Evolutionary conservation across 2,797 vertebrate species (phyloP).

Genomic region (Caiman crocodilus): DNA sequence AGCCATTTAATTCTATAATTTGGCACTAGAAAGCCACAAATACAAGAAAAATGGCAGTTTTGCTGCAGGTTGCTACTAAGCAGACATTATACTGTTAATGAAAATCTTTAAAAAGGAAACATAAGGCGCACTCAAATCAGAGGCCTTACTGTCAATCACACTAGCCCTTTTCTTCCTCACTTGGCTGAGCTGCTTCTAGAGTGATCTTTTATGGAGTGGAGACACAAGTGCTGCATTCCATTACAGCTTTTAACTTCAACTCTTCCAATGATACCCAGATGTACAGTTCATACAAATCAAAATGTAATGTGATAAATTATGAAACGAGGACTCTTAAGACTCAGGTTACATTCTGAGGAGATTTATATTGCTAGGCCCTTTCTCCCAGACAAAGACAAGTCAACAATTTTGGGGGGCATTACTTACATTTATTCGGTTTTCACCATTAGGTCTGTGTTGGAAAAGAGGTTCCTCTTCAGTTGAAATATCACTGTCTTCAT

Average conservation of each 20-base stretch:
- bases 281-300: not conserved
- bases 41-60: not conserved
- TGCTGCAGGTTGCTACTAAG: slow-evolving; percentile 8
- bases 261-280: not conserved
- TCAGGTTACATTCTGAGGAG: not conserved
- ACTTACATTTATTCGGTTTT: slow-evolving; percentile 7
- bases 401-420: not conserved
- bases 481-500: slow-evolving; percentile 20
- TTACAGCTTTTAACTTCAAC: not conserved
- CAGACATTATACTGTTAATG: slow-evolving; percentile 40
- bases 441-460: slow-evolving; percentile 8
- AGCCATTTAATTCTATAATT: not conserved
- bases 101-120: slow-evolving; percentile 52
- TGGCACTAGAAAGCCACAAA: slow-evolving; percentile 6
- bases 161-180: slow-evolving; percentile 55
- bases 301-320: slow-evolving; percentile 26
- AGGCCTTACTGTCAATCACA: slow-evolving; percentile 62
- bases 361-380: not conserved
- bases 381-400: not conserved
- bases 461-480: slow-evolving; percentile 36
- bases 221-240: not conserved
- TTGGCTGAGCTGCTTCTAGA: slow-evolving; percentile 32
- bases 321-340: slow-evolving; percentile 20
- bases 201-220: slow-evolving; percentile 39
- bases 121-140: slow-evolving; percentile 58